These are phyloP conservation scores for Leucosticte australis DNA, from an alignment of 2,113 vertebrate species.

Conservation along the genomic window DNA sequence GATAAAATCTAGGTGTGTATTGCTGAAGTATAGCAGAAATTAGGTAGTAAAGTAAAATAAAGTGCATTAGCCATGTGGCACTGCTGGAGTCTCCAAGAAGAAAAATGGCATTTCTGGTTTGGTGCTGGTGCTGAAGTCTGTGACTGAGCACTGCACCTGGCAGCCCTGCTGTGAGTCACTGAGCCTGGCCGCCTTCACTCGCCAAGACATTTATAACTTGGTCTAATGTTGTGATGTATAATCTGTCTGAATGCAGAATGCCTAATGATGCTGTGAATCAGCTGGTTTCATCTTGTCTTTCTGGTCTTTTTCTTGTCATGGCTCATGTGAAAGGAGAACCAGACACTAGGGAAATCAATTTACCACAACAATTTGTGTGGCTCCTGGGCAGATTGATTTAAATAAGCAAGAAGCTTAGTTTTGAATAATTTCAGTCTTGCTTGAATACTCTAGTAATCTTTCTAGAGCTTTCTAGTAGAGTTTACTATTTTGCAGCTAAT, in stretches of 20 bases:
- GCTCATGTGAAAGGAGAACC: not conserved
- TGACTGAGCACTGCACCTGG: not conserved
- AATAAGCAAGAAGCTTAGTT: constrained; percentile 21
- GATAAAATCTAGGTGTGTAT: not conserved
- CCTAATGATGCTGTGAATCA: not conserved
- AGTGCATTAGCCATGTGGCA: not conserved
- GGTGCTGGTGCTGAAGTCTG: not conserved
- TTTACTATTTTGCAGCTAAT: constrained; percentile 29
- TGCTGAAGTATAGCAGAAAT: not conserved
- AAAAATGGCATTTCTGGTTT: not conserved
- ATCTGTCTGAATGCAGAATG: not conserved
- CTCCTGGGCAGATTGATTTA: constrained; percentile 56
- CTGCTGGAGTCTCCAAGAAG: not conserved
- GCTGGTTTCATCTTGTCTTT: not conserved
- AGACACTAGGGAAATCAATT: constrained; percentile 37
- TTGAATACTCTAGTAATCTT: constrained; percentile 19
- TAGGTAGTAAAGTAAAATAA: not conserved
- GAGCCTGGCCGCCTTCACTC: not conserved
- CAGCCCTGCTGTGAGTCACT: not conserved
- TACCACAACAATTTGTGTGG: constrained; percentile 13
- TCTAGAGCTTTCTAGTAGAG: constrained; percentile 46
- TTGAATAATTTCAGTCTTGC: constrained; percentile 45
- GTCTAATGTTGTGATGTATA: not conserved
- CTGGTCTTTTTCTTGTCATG: not conserved
- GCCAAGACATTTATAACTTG: not conserved